These are phyloP conservation scores for Caenorhabditis sulstoni DNA, from an alignment of 2,888 invertebrate species.

Conservation along the genomic window DNA sequence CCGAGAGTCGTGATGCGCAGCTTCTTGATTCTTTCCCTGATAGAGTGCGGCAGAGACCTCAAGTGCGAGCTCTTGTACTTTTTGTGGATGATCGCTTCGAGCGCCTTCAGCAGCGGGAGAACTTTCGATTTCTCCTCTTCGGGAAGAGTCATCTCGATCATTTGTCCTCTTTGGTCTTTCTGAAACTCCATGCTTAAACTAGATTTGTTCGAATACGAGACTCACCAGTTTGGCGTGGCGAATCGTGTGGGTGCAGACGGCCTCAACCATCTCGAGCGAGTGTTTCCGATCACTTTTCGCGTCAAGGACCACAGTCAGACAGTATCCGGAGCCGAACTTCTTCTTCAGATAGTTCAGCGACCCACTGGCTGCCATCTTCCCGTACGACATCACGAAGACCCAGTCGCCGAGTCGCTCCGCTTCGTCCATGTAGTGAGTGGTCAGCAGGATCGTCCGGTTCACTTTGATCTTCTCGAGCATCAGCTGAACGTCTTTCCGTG, in stretches of 20 bases:
- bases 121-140: slow-evolving; percentile 24
- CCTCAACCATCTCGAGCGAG: slow-evolving; percentile 12
- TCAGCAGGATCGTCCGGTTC: slow-evolving; percentile 71
- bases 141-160: slow-evolving; percentile 44
- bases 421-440: slow-evolving; percentile 80
- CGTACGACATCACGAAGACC: slow-evolving; percentile 74
- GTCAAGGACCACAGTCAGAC: slow-evolving; percentile 65
- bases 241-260: slow-evolving; percentile 15
- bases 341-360: slow-evolving; percentile 44
- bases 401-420: slow-evolving; percentile 77
- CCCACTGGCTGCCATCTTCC: slow-evolving; percentile 68
- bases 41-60: background rate
- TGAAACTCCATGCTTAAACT: background rate
- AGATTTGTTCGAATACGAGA: background rate
- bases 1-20: slow-evolving; percentile 61
- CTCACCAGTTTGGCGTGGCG: slow-evolving; percentile 7
- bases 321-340: slow-evolving; percentile 71
- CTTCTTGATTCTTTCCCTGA: slow-evolving; percentile 17
- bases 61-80: slow-evolving; percentile 17
- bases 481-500: slow-evolving; percentile 49
- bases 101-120: slow-evolving; percentile 8
- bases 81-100: slow-evolving; percentile 19
- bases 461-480: slow-evolving; percentile 41
- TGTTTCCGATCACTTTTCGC: slow-evolving; percentile 25
- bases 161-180: slow-evolving; percentile 46